phyloP scores from a whole-genome alignment of 1,140 invertebrate genomes.

The Heliconius nattereri region DNA sequence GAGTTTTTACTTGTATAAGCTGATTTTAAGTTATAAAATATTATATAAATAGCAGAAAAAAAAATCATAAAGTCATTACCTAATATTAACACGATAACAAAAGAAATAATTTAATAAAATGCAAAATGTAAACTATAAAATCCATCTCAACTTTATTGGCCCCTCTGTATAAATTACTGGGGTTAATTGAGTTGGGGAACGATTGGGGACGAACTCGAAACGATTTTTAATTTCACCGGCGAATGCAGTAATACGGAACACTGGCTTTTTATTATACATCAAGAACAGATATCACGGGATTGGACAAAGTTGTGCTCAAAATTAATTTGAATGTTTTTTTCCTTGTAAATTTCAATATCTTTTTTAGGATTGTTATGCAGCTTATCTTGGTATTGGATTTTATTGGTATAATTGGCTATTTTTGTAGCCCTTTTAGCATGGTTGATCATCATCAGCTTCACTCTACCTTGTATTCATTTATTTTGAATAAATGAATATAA shows the following conservation, averaged over 20 bases:
- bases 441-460: no score
- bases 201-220: slow-evolving; percentile 7
- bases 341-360: neutral
- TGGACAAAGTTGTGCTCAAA: neutral
- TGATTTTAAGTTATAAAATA: no score
- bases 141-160: slow-evolving; percentile 20
- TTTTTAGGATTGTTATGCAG: neutral
- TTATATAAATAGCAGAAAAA: no score
- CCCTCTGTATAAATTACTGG: slow-evolving; percentile 34
- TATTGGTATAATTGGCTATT: neutral
- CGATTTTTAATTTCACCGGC: slow-evolving; percentile 30
- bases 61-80: no score
- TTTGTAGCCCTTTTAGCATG: no score
- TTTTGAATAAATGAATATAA: no score
- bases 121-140: neutral
- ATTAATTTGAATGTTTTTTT: neutral
- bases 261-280: slow-evolving; percentile 7
- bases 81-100: neutral
- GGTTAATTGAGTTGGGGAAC: slow-evolving; percentile 36
- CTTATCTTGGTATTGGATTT: neutral
- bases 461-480: no score
- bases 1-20: no score
- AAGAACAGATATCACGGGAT: neutral
- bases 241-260: neutral
- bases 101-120: neutral